A percentile compares a stretch with the other conserved stretches of the same genome.
phyloP scores from a whole-genome alignment of 2,888 invertebrate species.

The Torymus texanus region DNA sequence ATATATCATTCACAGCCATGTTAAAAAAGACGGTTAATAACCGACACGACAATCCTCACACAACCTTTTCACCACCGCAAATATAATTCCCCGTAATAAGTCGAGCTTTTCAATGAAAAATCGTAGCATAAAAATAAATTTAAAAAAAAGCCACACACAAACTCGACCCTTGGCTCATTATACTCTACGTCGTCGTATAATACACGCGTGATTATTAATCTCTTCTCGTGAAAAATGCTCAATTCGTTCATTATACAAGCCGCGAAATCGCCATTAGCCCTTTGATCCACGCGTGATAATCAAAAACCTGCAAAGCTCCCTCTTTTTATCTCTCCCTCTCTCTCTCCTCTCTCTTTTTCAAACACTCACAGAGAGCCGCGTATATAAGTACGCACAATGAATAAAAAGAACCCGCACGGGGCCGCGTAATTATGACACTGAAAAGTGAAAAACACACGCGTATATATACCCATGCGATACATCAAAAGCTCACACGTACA shows the following conservation, averaged over 20 bases:
- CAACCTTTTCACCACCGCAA: no score
- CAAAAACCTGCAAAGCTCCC: slow-evolving; percentile 2
- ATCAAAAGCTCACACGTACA: not conserved
- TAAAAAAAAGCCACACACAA: no score
- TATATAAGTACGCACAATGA: slow-evolving; percentile 21
- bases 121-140: no score
- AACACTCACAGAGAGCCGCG: not conserved
- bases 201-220: slow-evolving; percentile 35
- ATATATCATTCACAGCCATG: no score
- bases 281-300: slow-evolving; percentile 34
- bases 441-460: slow-evolving; percentile 26
- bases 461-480: slow-evolving; percentile 20
- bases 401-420: no score
- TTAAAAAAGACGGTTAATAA: no score
- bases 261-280: slow-evolving; percentile 26
- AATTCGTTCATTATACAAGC: slow-evolving; percentile 34
- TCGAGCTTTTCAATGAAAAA: no score
- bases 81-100: no score
- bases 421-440: not conserved
- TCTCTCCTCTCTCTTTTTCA: slow-evolving; percentile 1
- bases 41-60: no score
- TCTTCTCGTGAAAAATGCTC: slow-evolving; percentile 16
- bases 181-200: not conserved
- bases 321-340: not conserved
- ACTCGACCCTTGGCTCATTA: slow-evolving; percentile 10